Base-by-base conservation (phyloP, 2,113 vertebrate genomes). In the Scytalopus superciliaris region DNA sequence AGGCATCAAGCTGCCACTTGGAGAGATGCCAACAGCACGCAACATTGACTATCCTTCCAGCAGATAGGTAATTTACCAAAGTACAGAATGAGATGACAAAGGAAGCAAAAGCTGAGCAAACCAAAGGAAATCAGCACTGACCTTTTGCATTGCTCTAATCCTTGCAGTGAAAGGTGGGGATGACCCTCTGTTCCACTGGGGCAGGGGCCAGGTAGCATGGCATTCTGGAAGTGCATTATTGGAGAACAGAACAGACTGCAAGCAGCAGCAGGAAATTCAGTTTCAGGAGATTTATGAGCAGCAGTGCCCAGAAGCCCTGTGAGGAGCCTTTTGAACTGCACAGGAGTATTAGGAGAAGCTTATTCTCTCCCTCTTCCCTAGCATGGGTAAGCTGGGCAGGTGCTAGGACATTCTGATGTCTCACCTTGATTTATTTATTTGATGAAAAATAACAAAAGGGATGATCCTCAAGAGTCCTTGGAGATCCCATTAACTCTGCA, bases 201-300 rank as follows among this genome's bases (percentile, higher is more conserved):
- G 37, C 68, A 93, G 30, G 30, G 42, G 45, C n/a, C 40, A 76
- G 57, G n/a, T 49, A 92, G 42, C 28, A 11, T 28, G 66, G 30
- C 45, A 35, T 63, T 90, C 55, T 90, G 67, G 33, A 87, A 79
- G 9, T 16, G 12, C 25, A 15, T 91, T 89, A 59, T 37, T 2
- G 1, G 50, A 57, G 56, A 47, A 79, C 87, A 88, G 49, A 91
- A 76, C 87, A 93, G 90, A 64, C 92, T 91, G 93, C 47, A 91
- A 73, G 56, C 76, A 96, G 75, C 82, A 94, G 89, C 69, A 94
- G 79, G 84, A 90, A 94, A 91, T 81, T 74, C 84, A 69, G 47
- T 80, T 89, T 73, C 45, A 42, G 73, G 89, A 96, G 90, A 96
- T 94, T 96, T 96, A 97, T 95, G 89, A 96, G 84, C 73, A 74